Evolutionary conservation across 1,140 invertebrate species (phyloP), one percentile per base, ranked within the genome.

Genomic region (Coptotermes formosanus): DNA sequence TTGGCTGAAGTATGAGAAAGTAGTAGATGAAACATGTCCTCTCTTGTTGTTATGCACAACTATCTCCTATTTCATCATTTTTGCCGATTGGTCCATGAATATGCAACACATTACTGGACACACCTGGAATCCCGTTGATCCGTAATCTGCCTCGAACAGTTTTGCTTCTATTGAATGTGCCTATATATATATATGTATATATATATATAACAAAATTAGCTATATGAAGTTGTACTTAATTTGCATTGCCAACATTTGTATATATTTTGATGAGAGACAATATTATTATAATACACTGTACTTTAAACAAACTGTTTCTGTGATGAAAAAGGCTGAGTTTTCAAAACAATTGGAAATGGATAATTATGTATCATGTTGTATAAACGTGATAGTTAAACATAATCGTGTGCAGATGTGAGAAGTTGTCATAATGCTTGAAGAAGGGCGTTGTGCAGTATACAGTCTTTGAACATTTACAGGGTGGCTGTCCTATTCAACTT

Each of bases 401-500:
- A 55, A 69, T 69, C 21, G 64, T 69, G 64, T 69, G 64, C n/a
- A 30, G 64, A n/a, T 2, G n/a, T n/a, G 25, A 69, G 14, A 12
- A 9, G 64, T 69, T 12, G 14, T 16, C 19, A 16, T 55, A 3
- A 9, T 55, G 8, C 19, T 69, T 21, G 64, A 69, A 69, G 64
- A 69, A 69, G n/a, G 12, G 64, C 12, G 25, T 69, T 69, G 64
- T 69, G 64, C 25, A 69, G 64, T 69, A 69, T 25, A 69, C 64
- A 69, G 14, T 55, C 52, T 19, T 55, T 19, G 8, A 55, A 55
- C 52, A 55, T 55, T n/a, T n/a, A 69, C 64, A 69, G 64, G 91
- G 92, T 75, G 86, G 90, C 23, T n/a, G n/a, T 69, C 64, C 64
- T n/a, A 69, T 12, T 55, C 9, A 55, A 92, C 59, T 85, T 90